Evolutionary conservation across 1,140 invertebrate species (phyloP), one percentile per base, ranked within the genome.

Genomic region (Armadillidium nasatum): DNA sequence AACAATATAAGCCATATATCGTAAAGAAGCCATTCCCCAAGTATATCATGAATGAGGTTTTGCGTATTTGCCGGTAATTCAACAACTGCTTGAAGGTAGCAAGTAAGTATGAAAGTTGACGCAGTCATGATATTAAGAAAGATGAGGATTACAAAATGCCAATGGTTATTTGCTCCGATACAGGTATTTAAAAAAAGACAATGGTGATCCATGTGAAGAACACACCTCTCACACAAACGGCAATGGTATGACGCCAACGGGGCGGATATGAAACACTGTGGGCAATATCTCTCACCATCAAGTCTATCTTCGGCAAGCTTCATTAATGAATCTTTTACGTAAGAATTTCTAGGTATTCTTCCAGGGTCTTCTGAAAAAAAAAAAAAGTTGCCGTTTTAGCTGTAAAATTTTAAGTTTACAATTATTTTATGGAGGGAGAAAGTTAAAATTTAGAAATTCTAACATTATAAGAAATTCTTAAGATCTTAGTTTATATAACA

Each of bases 161-260:
- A 75, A 43, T 78, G 77, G 60, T 78, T 78, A 22, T 78, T 78
- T 43, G 71, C 71, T 4, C 73, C 77, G 2, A 78, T 44, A 44
- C 77, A 78, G 11, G 74, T 76, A 43, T 78, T 78, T 33, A 78
- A 71, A 60, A 78, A 78, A 9, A 78, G 72, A 44, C 77, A 78
- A 68, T 78, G 77, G 33, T 78, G 77, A 70, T 78, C 77, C 7
- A 68, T 72, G n/a, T 78, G 74, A 15, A 75, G 71, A 46, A 75
- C 66, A 68, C 77, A 78, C 15, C 46, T 67, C 7, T 54, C 71
- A 54, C 77, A 78, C 9, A 78, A 46, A 4, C 77, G 77, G 33
- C 77, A 78, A 71, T 78, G 77, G 15, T 78, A 74, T 0, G 77
- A 75, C 9, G 75, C 21, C 21, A 74, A 74, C 22, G 77, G 77